Evolutionary conservation across 1,140 invertebrate genomes (phyloP).

Genomic region (Brachionus plicatilis): DNA sequence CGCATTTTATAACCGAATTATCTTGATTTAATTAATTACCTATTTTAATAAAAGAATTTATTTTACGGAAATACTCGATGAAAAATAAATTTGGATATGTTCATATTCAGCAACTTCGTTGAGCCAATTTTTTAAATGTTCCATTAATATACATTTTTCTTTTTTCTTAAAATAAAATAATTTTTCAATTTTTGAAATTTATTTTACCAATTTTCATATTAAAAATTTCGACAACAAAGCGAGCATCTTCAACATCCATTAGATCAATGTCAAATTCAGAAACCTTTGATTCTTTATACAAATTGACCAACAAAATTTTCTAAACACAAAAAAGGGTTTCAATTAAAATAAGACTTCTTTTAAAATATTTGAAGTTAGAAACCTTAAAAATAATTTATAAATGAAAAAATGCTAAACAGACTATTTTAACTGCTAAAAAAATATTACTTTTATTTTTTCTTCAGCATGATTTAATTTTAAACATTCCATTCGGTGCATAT

Average conservation of each 20-base stretch:
- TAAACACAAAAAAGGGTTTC: not conserved
- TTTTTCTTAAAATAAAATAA: not conserved
- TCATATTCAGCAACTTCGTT: not conserved
- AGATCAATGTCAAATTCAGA: slow-evolving; percentile 7
- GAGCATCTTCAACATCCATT: not conserved
- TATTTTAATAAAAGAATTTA: not conserved
- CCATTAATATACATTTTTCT: not conserved
- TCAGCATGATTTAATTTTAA: not conserved
- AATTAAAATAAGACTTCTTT: not conserved
- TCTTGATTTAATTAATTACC: not conserved
- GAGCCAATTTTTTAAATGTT: slow-evolving; percentile 15
- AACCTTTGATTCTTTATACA: not conserved
- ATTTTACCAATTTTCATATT: not conserved
- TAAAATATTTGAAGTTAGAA: not conserved
- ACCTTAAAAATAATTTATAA: not conserved
- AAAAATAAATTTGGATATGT: not conserved
- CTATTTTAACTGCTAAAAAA: not conserved
- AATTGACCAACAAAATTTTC: not conserved
- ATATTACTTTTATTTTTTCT: not conserved
- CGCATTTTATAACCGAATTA: not conserved
- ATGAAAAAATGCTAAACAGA: not conserved
- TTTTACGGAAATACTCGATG: not conserved
- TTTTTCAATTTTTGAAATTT: not conserved
- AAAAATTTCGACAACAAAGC: not conserved
- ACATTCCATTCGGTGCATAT: not conserved